Evolutionary conservation across 2,797 vertebrate species (phyloP).

Genomic region (Myotis planiceps): DNA sequence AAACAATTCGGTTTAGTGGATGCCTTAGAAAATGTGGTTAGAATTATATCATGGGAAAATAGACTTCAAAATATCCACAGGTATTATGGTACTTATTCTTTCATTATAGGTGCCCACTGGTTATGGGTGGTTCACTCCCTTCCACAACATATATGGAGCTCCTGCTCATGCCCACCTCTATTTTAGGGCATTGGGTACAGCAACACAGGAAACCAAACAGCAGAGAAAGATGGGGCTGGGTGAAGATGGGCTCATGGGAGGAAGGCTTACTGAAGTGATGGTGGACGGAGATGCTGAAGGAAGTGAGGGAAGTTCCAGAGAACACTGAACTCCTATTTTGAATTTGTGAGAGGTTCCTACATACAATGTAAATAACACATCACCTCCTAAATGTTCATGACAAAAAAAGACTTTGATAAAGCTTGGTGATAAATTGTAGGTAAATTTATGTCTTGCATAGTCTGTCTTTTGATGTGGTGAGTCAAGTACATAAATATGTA

Average conservation of each 20-base stretch:
- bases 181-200: not conserved
- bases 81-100: rapidly evolving
- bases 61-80: not conserved
- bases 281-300: not conserved
- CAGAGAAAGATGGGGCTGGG: not conserved
- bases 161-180: rapidly evolving
- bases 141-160: not conserved
- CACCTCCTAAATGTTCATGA: not conserved
- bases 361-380: not conserved
- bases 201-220: rapidly evolving
- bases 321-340: not conserved
- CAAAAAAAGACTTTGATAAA: not conserved
- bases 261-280: too few relatives aligned
- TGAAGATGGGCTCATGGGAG: rapidly evolving
- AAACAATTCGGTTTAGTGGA: not conserved
- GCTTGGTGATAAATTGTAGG: not conserved
- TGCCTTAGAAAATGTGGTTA: not conserved
- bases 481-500: not conserved
- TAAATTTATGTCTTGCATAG: not conserved
- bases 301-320: not conserved
- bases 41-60: not conserved
- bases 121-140: rapidly evolving
- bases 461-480: conserved; percentile 40
- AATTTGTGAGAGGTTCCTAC: not conserved
- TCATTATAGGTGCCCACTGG: rapidly evolving